A percentile compares a stretch with the other conserved stretches of the same genome.
Conservation (phyloP, 2,888 invertebrate species). For the Imbricaverruca yamaguchii region DNA sequence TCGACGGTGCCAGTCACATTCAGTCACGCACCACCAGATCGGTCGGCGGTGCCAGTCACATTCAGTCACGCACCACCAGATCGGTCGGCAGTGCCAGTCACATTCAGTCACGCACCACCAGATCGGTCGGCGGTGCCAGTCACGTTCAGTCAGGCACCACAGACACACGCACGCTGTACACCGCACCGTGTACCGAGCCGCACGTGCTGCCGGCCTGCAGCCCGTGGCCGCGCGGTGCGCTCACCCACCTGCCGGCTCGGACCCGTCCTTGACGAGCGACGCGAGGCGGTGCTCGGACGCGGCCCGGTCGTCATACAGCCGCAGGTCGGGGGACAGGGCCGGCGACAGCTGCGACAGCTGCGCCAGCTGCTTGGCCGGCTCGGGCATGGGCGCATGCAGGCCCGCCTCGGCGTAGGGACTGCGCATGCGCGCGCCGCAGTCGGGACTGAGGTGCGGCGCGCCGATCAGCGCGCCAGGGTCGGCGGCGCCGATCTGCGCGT, state of each 20-base stretch:
- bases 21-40: no score
- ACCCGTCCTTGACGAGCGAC: neutral
- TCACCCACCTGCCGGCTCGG: neutral
- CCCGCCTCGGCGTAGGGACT: neutral
- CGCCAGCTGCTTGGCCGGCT: neutral
- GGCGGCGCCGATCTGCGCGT: neutral
- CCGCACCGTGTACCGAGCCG: no score
- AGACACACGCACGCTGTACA: no score
- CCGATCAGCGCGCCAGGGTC: neutral
- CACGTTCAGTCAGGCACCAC: no score
- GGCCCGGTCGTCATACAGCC: neutral
- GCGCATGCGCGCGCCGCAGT: neutral
- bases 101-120: no score
- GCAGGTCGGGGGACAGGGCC: neutral
- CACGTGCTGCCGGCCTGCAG: no score
- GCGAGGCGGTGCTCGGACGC: neutral
- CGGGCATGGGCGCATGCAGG: neutral
- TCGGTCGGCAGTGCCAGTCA: no score
- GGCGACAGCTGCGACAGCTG: neutral
- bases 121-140: no score
- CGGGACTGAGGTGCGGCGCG: neutral
- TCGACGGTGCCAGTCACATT: no score
- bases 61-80: no score
- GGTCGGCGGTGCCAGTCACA: no score
- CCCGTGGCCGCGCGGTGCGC: no score